phyloP scores from a whole-genome alignment of 2,888 invertebrate species.

The Meiosimyza decipiens region DNA sequence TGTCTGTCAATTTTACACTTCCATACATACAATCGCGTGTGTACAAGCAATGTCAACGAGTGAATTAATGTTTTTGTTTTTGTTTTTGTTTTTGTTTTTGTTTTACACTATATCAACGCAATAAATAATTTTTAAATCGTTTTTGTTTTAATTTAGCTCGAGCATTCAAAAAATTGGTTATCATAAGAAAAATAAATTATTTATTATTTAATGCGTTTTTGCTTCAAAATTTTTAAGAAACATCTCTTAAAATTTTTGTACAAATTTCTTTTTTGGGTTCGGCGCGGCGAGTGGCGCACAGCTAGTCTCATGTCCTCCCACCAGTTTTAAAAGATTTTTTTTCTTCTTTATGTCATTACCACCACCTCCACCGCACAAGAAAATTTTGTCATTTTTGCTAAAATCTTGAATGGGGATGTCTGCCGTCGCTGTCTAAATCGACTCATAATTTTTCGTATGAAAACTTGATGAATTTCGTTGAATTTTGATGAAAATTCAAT shows the following conservation, averaged over 20 bases:
- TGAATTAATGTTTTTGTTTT: neutral
- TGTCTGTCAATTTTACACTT: neutral
- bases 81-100: constrained; percentile 44
- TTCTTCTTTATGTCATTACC: neutral
- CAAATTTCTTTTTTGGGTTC: neutral
- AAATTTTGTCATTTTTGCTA: neutral
- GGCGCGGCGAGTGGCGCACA: neutral
- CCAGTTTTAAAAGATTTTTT: neutral
- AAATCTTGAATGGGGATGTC: neutral
- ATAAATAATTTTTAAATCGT: constrained; percentile 53
- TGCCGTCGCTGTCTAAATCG: neutral
- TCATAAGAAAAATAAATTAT: neutral
- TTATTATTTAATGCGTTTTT: constrained; percentile 1
- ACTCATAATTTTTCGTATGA: constrained; percentile 26
- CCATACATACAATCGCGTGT: neutral
- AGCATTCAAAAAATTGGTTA: neutral
- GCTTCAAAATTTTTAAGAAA: neutral
- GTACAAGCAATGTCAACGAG: constrained; percentile 9
- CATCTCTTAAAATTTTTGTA: too few species aligned
- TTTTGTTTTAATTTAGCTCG: constrained; percentile 5
- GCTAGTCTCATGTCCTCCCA: neutral
- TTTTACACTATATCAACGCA: constrained; percentile 49
- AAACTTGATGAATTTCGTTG: neutral
- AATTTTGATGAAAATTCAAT: constrained; percentile 3
- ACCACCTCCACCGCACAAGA: neutral